phyloP scores from a whole-genome alignment of 2,113 vertebrate genomes.

The Edolisoma coerulescens region DNA sequence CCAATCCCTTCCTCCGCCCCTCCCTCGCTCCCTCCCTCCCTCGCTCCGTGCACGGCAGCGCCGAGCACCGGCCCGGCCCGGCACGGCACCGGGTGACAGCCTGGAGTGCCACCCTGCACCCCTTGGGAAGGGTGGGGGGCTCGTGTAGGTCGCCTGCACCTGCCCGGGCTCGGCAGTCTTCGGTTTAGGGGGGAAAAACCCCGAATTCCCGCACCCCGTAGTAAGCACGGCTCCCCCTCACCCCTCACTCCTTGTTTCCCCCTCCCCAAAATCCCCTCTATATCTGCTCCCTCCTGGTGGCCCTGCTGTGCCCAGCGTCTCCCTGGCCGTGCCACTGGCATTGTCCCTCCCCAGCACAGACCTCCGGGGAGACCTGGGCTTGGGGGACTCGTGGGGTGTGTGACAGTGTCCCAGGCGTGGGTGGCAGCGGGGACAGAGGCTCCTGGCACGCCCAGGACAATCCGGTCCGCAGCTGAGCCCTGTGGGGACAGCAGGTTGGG shows the following conservation, averaged over 20 bases:
- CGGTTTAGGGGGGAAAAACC: background rate
- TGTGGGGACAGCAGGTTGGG: background rate
- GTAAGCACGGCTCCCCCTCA: background rate
- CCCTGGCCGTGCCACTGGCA: accelerated
- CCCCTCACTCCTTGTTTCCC: too few species aligned
- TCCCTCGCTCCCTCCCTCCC: background rate
- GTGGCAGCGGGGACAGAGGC: background rate
- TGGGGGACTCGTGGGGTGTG: accelerated
- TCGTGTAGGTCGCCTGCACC: accelerated
- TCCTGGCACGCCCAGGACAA: background rate
- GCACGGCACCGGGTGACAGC: background rate
- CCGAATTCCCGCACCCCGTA: background rate
- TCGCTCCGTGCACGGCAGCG: background rate
- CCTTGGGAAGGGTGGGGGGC: background rate
- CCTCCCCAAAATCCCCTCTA: background rate
- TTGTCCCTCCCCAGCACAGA: too few species aligned
- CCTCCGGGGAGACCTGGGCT: background rate
- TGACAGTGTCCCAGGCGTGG: accelerated
- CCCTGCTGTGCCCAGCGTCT: background rate
- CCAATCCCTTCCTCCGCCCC: background rate
- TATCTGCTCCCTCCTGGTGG: background rate
- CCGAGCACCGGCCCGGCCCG: background rate
- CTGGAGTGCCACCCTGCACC: accelerated
- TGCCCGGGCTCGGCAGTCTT: background rate
- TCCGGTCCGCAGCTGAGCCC: background rate